Conservation (phyloP, 1,140 invertebrate genomes). For the Drosophila pseudoananassae region DNA sequence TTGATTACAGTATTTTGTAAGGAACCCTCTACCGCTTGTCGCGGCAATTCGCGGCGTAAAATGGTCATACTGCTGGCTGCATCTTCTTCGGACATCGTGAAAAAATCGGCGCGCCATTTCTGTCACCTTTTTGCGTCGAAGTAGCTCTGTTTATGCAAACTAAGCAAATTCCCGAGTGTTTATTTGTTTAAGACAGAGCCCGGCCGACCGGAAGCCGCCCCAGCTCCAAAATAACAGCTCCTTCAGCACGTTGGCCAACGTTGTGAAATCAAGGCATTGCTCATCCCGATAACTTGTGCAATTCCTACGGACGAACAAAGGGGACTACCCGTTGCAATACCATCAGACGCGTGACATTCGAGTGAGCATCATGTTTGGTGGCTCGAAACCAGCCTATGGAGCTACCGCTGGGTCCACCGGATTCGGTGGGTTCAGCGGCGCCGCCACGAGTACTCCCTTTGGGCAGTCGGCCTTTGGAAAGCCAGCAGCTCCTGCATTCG, state of each 20-base stretch:
- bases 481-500: conserved; percentile 80
- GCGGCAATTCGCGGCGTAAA: not conserved
- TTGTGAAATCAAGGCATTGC: conserved; percentile 37
- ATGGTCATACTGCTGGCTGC: conserved; percentile 15
- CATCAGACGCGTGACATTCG: not conserved
- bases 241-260: conserved; percentile 7
- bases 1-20: not conserved
- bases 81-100: conserved; percentile 27
- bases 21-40: not conserved
- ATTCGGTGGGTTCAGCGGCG: conserved; percentile 71
- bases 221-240: not conserved
- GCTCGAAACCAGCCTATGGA: conserved; percentile 79
- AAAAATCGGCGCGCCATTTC: conserved; percentile 52
- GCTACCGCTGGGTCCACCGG: conserved; percentile 59
- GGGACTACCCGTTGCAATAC: conserved; percentile 2
- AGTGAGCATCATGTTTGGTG: conserved; percentile 72
- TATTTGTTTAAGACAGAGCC: conserved; percentile 9
- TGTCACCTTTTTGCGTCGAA: conserved; percentile 32
- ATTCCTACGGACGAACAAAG: conserved; percentile 16
- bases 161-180: conserved; percentile 19
- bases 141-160: conserved; percentile 19
- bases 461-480: conserved; percentile 80
- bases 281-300: conserved; percentile 5
- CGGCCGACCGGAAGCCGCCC: conserved; percentile 4
- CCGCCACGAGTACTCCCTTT: conserved; percentile 67